Percentiles rank a stretch among this genome's conserved stretches.
Evolutionary conservation across 2,113 vertebrate genomes (phyloP).

Genomic region (Litocranius walleri): DNA sequence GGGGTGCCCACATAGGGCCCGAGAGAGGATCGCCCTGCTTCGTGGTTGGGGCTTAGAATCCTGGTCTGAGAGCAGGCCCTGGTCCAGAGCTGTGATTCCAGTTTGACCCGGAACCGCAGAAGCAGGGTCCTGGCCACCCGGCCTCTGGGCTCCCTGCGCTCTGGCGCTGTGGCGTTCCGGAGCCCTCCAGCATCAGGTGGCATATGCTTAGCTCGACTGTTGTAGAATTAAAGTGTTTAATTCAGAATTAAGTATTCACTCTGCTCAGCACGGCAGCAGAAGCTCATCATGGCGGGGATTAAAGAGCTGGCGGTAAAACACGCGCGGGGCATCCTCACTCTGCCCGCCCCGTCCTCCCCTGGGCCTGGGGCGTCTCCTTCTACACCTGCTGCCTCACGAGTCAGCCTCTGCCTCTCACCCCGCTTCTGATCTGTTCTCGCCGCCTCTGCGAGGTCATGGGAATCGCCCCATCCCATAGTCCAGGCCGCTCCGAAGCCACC

Average conservation of each 20-base stretch:
- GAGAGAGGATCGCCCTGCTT: fast-evolving
- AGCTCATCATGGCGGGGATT: fast-evolving
- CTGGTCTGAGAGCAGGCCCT: fast-evolving
- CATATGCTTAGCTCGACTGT: background rate
- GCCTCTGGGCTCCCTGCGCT: fast-evolving
- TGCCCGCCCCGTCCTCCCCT: background rate
- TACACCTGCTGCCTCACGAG: background rate
- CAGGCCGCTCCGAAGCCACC: background rate
- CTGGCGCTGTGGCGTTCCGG: fast-evolving
- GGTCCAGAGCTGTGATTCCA: background rate
- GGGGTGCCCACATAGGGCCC: fast-evolving
- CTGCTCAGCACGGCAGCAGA: fast-evolving
- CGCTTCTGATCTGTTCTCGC: background rate
- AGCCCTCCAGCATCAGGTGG: fast-evolving
- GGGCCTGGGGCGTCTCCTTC: fast-evolving
- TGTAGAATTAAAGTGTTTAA: background rate
- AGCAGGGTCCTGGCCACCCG: background rate
- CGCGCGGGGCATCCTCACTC: fast-evolving
- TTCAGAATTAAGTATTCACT: background rate
- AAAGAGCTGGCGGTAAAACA: background rate
- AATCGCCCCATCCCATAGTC: background rate
- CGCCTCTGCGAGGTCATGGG: background rate
- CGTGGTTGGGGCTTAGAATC: background rate
- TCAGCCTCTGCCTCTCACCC: background rate
- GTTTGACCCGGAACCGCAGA: background rate